Conservation (phyloP, 2,888 invertebrate genomes). For the Noctua comes region DNA sequence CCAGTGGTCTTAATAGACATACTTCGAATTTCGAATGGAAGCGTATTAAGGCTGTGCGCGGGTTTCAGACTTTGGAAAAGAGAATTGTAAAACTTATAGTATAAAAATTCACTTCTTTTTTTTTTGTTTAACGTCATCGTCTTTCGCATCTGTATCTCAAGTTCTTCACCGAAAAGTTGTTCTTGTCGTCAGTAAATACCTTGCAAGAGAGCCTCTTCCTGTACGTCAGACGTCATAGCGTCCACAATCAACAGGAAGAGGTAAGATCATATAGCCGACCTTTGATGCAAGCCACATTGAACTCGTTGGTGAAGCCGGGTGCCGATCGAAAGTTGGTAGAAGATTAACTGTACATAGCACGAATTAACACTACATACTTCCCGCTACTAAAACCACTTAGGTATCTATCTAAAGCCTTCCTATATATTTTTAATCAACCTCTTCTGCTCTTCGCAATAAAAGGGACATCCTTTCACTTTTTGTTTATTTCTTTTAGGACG, state of each 20-base stretch:
- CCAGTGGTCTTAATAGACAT: slow-evolving; percentile 44
- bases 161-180: not conserved
- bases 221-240: not conserved
- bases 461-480: not conserved
- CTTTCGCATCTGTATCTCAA: not conserved
- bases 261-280: too few species aligned
- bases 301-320: not conserved
- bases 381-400: not conserved
- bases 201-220: not conserved
- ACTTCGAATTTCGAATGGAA: slow-evolving; percentile 38
- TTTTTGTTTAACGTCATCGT: too few species aligned
- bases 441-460: not conserved
- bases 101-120: too few species aligned
- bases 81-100: not conserved
- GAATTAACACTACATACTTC: too few species aligned
- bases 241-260: not conserved
- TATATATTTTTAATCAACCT: not conserved
- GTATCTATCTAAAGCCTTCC: not conserved
- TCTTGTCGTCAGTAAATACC: not conserved
- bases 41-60: not conserved
- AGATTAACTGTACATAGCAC: too few species aligned
- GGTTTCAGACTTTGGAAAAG: not conserved
- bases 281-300: not conserved
- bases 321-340: not conserved
- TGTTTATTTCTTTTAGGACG: not conserved